Percentiles rank a stretch among this genome's conserved stretches.
Conservation (phyloP, 1,140 invertebrate species). For the Drosophila erecta region DNA sequence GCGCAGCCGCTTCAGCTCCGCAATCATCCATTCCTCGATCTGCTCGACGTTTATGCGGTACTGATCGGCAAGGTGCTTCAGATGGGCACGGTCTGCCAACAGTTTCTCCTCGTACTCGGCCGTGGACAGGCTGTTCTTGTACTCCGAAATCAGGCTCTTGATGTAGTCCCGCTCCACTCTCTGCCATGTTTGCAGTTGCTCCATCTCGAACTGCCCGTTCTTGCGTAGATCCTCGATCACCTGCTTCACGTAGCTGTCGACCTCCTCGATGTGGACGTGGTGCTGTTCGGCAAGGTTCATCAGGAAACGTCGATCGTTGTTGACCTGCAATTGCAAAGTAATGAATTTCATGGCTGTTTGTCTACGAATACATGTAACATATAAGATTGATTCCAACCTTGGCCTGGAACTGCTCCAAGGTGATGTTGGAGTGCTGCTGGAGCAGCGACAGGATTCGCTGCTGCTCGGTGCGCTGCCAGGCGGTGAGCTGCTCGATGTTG, state of each 20-base stretch:
- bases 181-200: constrained; percentile 75
- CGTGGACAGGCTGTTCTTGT: constrained; percentile 68
- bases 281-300: constrained; percentile 73
- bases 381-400: constrained; percentile 42
- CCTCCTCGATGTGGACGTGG: constrained; percentile 73
- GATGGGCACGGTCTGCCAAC: constrained; percentile 64
- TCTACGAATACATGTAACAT: no score
- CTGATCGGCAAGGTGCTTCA: constrained; percentile 72
- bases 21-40: constrained; percentile 81
- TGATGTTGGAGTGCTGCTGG: constrained; percentile 71
- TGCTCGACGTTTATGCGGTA: constrained; percentile 75
- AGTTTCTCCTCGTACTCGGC: constrained; percentile 72
- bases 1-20: constrained; percentile 66
- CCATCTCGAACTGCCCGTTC: constrained; percentile 75
- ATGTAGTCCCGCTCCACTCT: constrained; percentile 76
- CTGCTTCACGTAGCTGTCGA: constrained; percentile 72
- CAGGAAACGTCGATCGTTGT: constrained; percentile 71
- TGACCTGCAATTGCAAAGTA: constrained; percentile 33
- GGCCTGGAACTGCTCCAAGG: constrained; percentile 70
- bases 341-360: no score
- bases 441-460: constrained; percentile 68
- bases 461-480: constrained; percentile 76
- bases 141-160: constrained; percentile 63
- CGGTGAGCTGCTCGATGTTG: constrained; percentile 73
- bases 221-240: constrained; percentile 73